Percentiles rank a stretch among this genome's conserved stretches.
phyloP scores from a whole-genome alignment of 1,140 invertebrate species.

The Laupala kohalensis region DNA sequence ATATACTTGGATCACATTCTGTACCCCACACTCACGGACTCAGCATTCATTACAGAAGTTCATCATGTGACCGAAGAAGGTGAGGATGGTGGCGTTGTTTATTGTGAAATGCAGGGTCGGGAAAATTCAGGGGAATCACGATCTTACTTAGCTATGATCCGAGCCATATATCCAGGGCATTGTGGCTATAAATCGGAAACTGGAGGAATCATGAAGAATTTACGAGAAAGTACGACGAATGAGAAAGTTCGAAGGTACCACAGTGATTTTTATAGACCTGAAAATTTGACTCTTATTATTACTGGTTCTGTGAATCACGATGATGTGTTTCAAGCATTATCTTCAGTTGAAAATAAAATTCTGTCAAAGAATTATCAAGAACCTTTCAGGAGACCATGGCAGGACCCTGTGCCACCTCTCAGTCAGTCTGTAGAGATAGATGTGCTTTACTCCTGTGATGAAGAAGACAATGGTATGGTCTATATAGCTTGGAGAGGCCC shows the following conservation, averaged over 20 bases:
- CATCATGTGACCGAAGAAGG: conserved; percentile 81
- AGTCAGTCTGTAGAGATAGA: conserved; percentile 32
- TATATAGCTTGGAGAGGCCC: conserved; percentile 71
- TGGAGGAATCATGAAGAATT: conserved; percentile 71
- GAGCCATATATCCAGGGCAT: conserved; percentile 60
- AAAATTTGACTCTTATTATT: conserved; percentile 76
- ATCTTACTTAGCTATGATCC: conserved; percentile 42
- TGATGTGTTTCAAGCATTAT: conserved; percentile 60
- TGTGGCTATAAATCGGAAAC: conserved; percentile 73
- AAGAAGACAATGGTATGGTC: conserved; percentile 73
- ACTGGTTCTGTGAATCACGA: conserved; percentile 64
- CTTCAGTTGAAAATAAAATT: conserved; percentile 66
- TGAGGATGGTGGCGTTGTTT: conserved; percentile 81
- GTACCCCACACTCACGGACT: conserved; percentile 68
- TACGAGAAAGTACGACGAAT: conserved; percentile 66
- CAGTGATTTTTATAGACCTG: conserved; percentile 72
- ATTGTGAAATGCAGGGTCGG: conserved; percentile 81
- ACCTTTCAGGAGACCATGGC: conserved; percentile 60
- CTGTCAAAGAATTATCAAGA: conserved; percentile 43
- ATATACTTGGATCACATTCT: conserved; percentile 86
- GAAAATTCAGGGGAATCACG: conserved; percentile 64
- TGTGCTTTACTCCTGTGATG: conserved; percentile 67
- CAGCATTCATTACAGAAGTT: conserved; percentile 76
- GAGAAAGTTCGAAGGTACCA: conserved; percentile 71
- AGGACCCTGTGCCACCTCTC: conserved; percentile 50